phyloP scores from a whole-genome alignment of 2,888 invertebrate species.

The Coleophora deauratella region DNA sequence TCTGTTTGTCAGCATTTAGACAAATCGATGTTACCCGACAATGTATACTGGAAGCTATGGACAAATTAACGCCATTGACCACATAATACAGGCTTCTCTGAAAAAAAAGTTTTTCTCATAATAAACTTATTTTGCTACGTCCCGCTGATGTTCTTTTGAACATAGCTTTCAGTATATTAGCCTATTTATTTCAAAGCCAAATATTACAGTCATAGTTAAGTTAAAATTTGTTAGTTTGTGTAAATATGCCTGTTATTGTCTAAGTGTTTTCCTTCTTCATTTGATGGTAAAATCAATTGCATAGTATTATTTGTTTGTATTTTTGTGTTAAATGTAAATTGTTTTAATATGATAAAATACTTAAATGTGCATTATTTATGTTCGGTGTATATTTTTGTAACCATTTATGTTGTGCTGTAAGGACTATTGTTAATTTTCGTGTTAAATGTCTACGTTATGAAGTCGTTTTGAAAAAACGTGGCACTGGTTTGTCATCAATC shows the following conservation, averaged over 20 bases:
- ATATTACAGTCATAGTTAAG: constrained; percentile 72
- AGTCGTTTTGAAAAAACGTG: constrained; percentile 8
- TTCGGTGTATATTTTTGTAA: constrained; percentile 61
- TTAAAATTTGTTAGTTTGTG: constrained; percentile 58
- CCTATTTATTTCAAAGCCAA: constrained; percentile 73
- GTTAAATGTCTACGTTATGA: too few relatives aligned
- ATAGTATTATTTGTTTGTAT: constrained; percentile 70
- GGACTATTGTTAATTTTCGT: not conserved
- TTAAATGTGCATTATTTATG: constrained; percentile 49
- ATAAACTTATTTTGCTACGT: not conserved
- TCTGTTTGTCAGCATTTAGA: constrained; percentile 40
- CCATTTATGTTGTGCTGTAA: constrained; percentile 10
- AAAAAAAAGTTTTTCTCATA: not conserved
- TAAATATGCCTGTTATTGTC: constrained; percentile 53
- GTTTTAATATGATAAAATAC: constrained; percentile 27
- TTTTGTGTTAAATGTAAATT: constrained; percentile 57
- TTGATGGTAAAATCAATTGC: constrained; percentile 52
- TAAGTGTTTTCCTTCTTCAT: constrained; percentile 66
- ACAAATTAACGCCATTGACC: constrained; percentile 26
- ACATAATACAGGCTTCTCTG: too few relatives aligned
- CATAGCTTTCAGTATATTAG: constrained; percentile 70
- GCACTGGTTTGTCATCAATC: constrained; percentile 40
- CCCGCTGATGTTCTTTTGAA: constrained; percentile 19
- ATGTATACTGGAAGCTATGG: constrained; percentile 69
- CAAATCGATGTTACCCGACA: constrained; percentile 72